These are phyloP conservation scores for Enteromius viviparus DNA, from an alignment of 2,797 vertebrate species.

Conservation along the genomic window DNA sequence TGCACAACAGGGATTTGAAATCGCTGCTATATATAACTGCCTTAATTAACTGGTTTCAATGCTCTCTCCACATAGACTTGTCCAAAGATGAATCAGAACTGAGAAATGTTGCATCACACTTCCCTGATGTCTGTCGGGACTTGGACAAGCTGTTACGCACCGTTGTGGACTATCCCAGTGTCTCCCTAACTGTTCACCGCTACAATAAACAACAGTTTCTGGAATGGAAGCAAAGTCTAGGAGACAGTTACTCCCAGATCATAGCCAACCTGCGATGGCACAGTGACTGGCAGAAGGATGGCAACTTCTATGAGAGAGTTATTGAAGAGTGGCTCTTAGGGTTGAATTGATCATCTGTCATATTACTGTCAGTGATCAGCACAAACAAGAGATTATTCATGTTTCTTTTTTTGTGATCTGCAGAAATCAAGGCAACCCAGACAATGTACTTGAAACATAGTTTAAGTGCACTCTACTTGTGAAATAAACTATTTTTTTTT, in stretches of 20 bases:
- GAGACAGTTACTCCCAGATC: constrained; percentile 84
- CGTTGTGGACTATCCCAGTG: constrained; percentile 84
- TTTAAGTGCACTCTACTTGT: neutral
- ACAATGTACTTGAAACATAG: neutral
- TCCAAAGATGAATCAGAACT: constrained; percentile 87
- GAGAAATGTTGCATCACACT: constrained; percentile 79
- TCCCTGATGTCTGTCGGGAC: constrained; percentile 72
- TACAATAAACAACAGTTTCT: constrained; percentile 90
- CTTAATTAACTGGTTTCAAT: neutral
- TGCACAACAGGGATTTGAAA: neutral
- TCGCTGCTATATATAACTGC: neutral
- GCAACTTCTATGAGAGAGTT: constrained; percentile 76
- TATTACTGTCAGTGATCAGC: neutral
- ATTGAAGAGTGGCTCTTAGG: constrained; percentile 84
- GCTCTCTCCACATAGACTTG: constrained; percentile 77
- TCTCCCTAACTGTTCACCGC: constrained; percentile 83
- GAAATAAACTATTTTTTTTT: neutral
- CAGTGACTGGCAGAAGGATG: constrained; percentile 87
- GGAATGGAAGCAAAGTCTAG: constrained; percentile 82
- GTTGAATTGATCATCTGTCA: constrained; percentile 17
- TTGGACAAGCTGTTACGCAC: constrained; percentile 84
- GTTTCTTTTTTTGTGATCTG: neutral
- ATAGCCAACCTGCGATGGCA: constrained; percentile 94
- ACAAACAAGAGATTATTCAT: neutral
- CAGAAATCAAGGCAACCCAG: neutral